A percentile compares a stretch with the other conserved stretches of the same genome.
Conservation (phyloP, 2,113 vertebrate species). For the Antechinus flavipes region DNA sequence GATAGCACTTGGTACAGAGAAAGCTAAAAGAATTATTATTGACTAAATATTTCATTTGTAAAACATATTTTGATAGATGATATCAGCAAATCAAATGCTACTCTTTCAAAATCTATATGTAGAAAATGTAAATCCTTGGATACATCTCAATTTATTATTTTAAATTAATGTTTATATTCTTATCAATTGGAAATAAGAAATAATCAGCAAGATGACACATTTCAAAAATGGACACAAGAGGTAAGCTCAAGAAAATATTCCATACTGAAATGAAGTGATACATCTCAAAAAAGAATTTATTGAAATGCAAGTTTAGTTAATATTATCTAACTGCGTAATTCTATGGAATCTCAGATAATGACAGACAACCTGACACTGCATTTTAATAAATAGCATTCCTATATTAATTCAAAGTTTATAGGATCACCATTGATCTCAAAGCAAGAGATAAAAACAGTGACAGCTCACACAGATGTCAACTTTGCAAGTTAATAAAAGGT, state of each 20-base stretch:
- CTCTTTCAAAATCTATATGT: not conserved
- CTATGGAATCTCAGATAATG: not conserved
- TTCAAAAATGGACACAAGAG: slow-evolving; percentile 26
- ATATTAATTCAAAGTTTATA: not conserved
- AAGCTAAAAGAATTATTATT: not conserved
- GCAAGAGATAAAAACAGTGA: not conserved
- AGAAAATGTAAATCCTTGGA: not conserved
- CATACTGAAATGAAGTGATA: not conserved
- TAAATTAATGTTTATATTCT: slow-evolving; percentile 3
- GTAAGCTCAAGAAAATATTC: not conserved
- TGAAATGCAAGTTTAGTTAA: not conserved
- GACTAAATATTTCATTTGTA: not conserved
- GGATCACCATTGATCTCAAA: not conserved
- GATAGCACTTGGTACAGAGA: not conserved
- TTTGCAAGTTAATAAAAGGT: not conserved
- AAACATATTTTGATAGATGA: not conserved
- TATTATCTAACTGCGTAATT: not conserved
- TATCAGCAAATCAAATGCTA: not conserved
- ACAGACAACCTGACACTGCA: not conserved
- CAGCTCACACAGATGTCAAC: not conserved
- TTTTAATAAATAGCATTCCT: slow-evolving; percentile 7
- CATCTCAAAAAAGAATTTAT: not conserved
- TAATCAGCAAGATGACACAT: not conserved
- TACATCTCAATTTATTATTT: not conserved
- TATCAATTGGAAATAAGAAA: slow-evolving; percentile 13